Evolutionary conservation across 2,113 vertebrate genomes (phyloP), one percentile per base, ranked within the genome.

Genomic region (Erinaceus europaeus): DNA sequence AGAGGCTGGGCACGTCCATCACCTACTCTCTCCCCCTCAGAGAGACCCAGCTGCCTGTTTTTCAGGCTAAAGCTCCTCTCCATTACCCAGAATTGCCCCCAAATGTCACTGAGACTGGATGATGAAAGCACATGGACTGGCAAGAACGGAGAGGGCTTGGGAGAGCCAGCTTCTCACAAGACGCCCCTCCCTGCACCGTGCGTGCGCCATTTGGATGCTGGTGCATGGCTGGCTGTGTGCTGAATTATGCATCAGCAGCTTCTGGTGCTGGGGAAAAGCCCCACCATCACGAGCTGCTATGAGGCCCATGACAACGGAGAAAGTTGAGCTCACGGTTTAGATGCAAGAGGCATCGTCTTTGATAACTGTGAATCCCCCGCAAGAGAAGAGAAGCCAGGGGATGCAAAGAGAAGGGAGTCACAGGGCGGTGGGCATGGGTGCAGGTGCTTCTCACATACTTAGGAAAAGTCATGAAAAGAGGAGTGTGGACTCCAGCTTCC

Each of bases 241-340:
- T 96, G 96, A 92, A 95, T 95, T 94, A 94, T 92, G 69, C 85
- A 94, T 89, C 76, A 91, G 88, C 83, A 34, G 78, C 88, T 92
- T 91, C 84, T 85, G 86, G 53, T 73, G 62, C 71, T 27, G 21
- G 27, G 53, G 21, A 65, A 81, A 81, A 83, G 84, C n/a, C 2
- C 55, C 21, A 72, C 50, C 4, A 1, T 77, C 86, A 72, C 3
- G 1, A 2, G 65, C 71, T 46, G 80, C 82, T 87, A 72, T 32
- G 84, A 95, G 91, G 83, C 84, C 84, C 73, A 71, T 62, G 77
- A 87, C 78, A 75, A 29, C 1, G 75, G 72, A 84, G 94, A 72
- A 80, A 57, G 91, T 50, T 62, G 89, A 86, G 84, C 25, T 68
- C 72, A 80, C 77, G 75, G 89, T 92, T 86, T 92, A 84, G 84